Evolutionary conservation across 1,140 invertebrate genomes (phyloP).

Genomic region (Melipona quadrifasciata): DNA sequence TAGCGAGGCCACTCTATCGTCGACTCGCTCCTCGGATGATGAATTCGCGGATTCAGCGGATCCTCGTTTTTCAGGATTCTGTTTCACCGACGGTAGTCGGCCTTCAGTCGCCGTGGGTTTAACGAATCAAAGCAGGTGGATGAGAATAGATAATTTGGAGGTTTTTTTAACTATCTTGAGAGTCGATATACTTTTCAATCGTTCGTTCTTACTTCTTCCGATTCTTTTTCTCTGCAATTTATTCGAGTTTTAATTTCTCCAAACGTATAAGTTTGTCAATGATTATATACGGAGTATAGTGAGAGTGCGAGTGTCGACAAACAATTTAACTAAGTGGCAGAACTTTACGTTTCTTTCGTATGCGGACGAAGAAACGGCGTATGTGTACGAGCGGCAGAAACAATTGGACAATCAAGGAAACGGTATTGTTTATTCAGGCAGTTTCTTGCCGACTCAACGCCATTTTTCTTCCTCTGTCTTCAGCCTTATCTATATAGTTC

Average conservation of each 20-base stretch:
- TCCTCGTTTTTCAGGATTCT: background rate
- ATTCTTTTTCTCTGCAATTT: too few species aligned
- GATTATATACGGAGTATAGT: too few species aligned
- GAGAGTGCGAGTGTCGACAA: background rate
- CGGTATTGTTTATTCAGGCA: background rate
- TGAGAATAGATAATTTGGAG: background rate
- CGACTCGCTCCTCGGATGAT: background rate
- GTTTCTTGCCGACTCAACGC: conserved; percentile 18
- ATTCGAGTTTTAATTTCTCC: too few species aligned
- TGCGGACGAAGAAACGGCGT: background rate
- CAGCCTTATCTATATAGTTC: conserved; percentile 22
- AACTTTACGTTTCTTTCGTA: background rate
- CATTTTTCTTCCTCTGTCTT: conserved; percentile 50
- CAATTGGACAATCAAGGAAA: conserved; percentile 8
- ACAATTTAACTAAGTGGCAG: background rate
- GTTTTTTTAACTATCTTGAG: background rate
- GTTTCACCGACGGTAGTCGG: background rate
- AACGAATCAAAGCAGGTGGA: background rate
- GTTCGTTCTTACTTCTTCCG: too few species aligned
- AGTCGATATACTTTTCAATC: too few species aligned
- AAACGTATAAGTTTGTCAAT: background rate
- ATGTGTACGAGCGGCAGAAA: background rate
- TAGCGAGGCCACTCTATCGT: background rate
- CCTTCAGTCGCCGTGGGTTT: background rate
- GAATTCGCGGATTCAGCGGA: background rate